These are phyloP conservation scores for Gryllus longicercus DNA, from an alignment of 2,888 invertebrate species.

Conservation along the genomic window DNA sequence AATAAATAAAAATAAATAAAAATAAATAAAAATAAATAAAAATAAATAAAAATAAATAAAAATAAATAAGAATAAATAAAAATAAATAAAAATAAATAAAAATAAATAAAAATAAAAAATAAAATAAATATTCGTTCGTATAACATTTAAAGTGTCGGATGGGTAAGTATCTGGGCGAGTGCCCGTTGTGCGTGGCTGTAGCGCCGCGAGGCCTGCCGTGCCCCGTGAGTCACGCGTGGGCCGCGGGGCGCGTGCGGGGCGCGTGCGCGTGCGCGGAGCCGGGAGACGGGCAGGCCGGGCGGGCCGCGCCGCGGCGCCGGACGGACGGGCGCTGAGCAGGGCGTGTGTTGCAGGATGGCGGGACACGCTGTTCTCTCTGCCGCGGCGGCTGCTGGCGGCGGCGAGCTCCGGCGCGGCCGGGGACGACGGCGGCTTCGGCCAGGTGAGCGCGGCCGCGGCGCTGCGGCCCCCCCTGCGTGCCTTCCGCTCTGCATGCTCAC, in stretches of 20 bases:
- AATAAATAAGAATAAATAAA: no score
- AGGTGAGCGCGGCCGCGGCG: slow-evolving; percentile 26
- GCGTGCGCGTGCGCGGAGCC: not conserved
- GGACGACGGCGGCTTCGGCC: slow-evolving; percentile 42
- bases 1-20: no score
- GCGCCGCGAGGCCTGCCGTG: not conserved
- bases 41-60: no score
- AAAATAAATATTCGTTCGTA: no score
- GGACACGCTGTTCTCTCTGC: slow-evolving; percentile 66
- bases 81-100: no score
- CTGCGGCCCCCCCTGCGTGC: not conserved
- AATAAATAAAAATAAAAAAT: no score
- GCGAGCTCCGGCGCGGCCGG: slow-evolving; percentile 52
- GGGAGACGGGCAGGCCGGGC: not conserved
- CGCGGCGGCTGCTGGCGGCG: slow-evolving; percentile 64
- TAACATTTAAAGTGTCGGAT: no score
- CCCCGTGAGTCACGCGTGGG: not conserved
- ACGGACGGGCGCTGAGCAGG: not conserved
- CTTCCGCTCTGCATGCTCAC: not conserved
- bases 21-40: no score
- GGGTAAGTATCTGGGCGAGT: no score
- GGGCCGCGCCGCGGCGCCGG: not conserved
- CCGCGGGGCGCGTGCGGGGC: not conserved
- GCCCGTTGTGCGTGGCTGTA: no score
- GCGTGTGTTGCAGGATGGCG: slow-evolving; percentile 65